Evolutionary conservation across 2,113 vertebrate species (phyloP), one percentile per base, ranked within the genome.

Genomic region (Chaetops frenatus): DNA sequence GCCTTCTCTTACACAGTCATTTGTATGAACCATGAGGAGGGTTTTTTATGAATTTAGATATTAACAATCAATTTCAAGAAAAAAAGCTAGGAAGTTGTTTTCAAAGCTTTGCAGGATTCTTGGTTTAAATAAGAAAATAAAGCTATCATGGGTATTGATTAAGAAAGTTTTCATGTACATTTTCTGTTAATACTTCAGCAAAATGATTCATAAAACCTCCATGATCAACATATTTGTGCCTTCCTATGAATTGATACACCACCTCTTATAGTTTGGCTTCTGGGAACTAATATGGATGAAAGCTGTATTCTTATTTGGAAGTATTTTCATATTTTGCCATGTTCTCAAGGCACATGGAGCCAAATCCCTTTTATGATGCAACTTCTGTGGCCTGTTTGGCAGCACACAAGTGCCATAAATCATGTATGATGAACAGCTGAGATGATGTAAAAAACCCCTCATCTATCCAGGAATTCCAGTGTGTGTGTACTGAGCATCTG

Each of bases 1-100:
- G 93, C 74, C 77, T 96, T 86, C 88, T 72, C 74, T 82, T 90
- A 28, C 90, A 86, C 2, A 82, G 44, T 47, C 65, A 90, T 96
- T 96, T 88, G 22, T 78, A 54, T 62, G 60, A 86, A 42, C 53
- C 27, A 70, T 21, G 28, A 51, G 11, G 93, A 85, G 45, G 86
- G 35, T 79, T 86, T 91, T 80, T 60, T 51, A 21, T 86, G 50
- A 70, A 70, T 90, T 80, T 81, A 73, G 29, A 38, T 81, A 51
- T 12, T 77, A 81, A 35, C 14, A 65, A 51, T 48, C n/a, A 36
- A 58, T 81, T 88, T 87, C 24, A 64, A 87, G 45, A 11, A 76
- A 86, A 90, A 86, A 25, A 31, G 3, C 28, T 48, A 58, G 81
- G 48, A 80, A 73, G 48, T 25, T 79, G 50, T 85, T 88, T 88